Evolutionary conservation across 2,888 invertebrate genomes (phyloP).

Genomic region (Epinotia brunnichana): DNA sequence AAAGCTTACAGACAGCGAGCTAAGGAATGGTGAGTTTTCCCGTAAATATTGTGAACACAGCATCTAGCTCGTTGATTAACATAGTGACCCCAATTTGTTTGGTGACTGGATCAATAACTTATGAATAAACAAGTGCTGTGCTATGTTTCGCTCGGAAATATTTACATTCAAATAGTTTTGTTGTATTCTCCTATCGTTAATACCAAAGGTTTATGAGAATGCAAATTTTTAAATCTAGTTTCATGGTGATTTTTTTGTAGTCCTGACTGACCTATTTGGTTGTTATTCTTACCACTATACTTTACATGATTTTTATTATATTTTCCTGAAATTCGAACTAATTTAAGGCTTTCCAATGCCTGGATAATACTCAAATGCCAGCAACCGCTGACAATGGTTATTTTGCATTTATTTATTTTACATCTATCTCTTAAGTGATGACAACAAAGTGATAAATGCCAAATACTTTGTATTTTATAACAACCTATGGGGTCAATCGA

Average conservation of each 20-base stretch:
- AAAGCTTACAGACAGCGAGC: conserved; percentile 95
- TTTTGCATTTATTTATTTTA: no score
- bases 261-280: background rate
- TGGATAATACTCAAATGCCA: no score
- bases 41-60: conserved; percentile 10
- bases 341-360: background rate
- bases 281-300: background rate
- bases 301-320: background rate
- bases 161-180: background rate
- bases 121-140: conserved; percentile 33
- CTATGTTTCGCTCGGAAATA: background rate
- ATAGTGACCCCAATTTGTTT: conserved; percentile 30
- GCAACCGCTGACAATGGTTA: background rate
- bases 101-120: conserved; percentile 44
- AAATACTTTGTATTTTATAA: no score
- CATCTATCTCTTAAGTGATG: no score
- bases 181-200: background rate
- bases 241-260: background rate
- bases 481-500: no score
- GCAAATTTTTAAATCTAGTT: background rate
- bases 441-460: no score
- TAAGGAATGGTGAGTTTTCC: conserved; percentile 90
- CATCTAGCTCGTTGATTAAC: conserved; percentile 16
- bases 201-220: background rate
- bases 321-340: background rate